Base-by-base conservation (phyloP, 2,113 vertebrate genomes). In the Chamaea fasciata region DNA sequence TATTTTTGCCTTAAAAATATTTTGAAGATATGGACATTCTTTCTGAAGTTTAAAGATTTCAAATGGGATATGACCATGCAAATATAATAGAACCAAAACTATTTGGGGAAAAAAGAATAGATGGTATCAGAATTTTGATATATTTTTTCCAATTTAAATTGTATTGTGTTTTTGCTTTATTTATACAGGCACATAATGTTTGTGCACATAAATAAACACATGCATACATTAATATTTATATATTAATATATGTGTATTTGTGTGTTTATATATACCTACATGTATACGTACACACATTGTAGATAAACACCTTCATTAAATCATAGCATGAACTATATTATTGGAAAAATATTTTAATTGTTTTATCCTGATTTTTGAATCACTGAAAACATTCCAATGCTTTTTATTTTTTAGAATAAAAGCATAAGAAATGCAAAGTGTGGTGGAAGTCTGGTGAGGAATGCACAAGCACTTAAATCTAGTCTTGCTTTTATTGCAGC, bases 361-460 rank as follows among this genome's bases (percentile, higher is more conserved):
- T n/a, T 88, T 70, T 59, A 46, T 37, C 7, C 42, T 75, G 16
- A 52, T 67, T 70, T 50, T 19, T 65, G 49, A 56, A 73, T 21
- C 0, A 18, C 6, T 59, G 31, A 56, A 39, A 13, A 0, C 8
- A 26, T 50, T 50, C 44, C 2, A 4, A 14, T 15, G 19, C 8
- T 35, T 44, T 79, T 12, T 35, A 15, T 30, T 65, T 65, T 44
- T 53, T 24, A 2, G 19, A 67, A 67, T 55, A 55, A 55, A 55
- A 67, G 15, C 6, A 12, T 30, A 80, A 35, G 23, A 31, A 18
- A n/a, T 37, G 17, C 6, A 24, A 55, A 80, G 3, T 55, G 15
- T 7, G 35, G 41, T 80, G 41, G 20, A 67, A 67, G 6, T 55
- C 41, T 67, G 41, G 13, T 31, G 10, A 56, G 21, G 21, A 56